Evolutionary conservation across 1,140 invertebrate genomes (phyloP), one percentile per base, ranked within the genome.

Genomic region (Zeugodacus cucurbitae): DNA sequence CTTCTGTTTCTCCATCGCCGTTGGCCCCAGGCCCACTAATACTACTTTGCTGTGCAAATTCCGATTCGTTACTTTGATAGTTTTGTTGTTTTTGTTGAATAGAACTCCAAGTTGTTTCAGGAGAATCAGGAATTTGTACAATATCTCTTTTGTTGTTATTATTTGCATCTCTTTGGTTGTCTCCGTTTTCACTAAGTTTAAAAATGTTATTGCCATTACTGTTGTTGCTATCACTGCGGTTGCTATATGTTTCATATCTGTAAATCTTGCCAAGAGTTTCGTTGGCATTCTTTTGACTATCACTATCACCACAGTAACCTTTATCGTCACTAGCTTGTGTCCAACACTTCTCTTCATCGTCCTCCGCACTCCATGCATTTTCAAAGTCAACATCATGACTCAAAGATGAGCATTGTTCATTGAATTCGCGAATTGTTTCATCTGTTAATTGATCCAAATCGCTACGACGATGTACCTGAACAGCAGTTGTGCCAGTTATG

Each of bases 391-490:
- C 74, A 89, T 88, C 58, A 88, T 89, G 22, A 88, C 88, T 89
- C 86, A 91, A 20, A 5, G 91, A 91, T n/a, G 87, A 89, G 41
- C 92, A 92, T 59, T 93, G 90, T 20, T 93, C 91, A 86, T 92
- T 92, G 0, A 93, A 89, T 32, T 92, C 91, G 2, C 92, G 89
- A 54, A 93, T 93, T 57, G 91, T 91, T 78, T 92, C 90, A 70
- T 93, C 91, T 48, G 92, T 93, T 41, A 93, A 87, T 88, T 93
- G 92, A 67, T 93, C 93, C 20, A 93, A 90, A 91, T 93, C 92
- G 58, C 91, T 91, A 85, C 91, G 89, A 0, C 91, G 89, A 90
- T 91, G 93, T 90, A 91, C 93, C 90, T 90, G 93, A 86, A 91
- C 94, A 54, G 91, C 87, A 0, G 92, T 93, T 85, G 91, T 93